Evolutionary conservation across 2,797 vertebrate species (phyloP).

Genomic region (Hylomyscus alleni): DNA sequence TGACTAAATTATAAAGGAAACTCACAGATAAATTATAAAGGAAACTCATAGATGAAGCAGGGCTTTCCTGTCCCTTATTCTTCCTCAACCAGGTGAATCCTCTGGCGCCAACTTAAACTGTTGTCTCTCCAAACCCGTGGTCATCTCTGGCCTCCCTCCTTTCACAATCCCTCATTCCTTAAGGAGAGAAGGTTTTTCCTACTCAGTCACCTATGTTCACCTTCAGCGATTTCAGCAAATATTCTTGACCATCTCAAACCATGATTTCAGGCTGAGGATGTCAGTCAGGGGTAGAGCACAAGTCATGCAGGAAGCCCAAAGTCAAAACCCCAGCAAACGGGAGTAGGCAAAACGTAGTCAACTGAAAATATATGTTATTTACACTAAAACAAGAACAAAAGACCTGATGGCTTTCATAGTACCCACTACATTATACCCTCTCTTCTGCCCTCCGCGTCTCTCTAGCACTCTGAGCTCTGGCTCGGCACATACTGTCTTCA

Average conservation of each 20-base stretch:
- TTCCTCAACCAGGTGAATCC: not conserved
- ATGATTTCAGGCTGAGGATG: not conserved
- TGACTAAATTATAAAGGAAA: constrained; percentile 59
- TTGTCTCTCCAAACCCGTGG: not conserved
- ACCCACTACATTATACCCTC: not conserved
- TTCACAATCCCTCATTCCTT: not conserved
- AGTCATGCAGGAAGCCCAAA: not conserved
- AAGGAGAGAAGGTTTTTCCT: not conserved
- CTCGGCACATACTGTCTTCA: not conserved
- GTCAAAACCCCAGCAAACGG: not conserved
- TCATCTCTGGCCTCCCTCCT: not conserved
- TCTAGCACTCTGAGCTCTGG: not conserved
- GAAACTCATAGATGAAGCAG: not conserved
- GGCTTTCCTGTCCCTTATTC: not conserved
- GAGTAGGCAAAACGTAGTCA: not conserved
- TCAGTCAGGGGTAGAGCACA: not conserved
- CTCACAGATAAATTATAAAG: constrained; percentile 34
- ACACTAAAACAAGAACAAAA: not conserved
- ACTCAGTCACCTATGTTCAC: not conserved
- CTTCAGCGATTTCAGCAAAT: not conserved
- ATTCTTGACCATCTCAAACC: constrained; percentile 46
- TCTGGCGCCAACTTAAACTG: not conserved
- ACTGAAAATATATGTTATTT: not conserved
- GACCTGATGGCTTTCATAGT: not conserved
- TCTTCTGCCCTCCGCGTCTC: not conserved